These are phyloP conservation scores for Gadus macrocephalus DNA, from an alignment of 2,113 vertebrate genomes.

Conservation along the genomic window DNA sequence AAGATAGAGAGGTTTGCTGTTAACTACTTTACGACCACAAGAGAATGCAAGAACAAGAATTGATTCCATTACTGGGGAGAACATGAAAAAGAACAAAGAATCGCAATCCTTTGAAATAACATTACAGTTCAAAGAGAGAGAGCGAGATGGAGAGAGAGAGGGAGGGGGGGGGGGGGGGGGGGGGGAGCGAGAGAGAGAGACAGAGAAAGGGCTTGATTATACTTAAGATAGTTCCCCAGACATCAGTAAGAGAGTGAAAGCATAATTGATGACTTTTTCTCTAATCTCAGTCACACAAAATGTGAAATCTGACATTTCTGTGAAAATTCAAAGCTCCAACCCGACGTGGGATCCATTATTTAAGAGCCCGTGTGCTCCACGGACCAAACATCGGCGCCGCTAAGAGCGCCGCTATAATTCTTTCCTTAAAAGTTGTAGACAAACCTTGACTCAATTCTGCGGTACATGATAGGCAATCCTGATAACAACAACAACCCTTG, in stretches of 20 bases:
- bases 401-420: no score
- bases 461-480: no score
- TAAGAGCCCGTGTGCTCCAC: no score
- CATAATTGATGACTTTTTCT: conserved; percentile 39
- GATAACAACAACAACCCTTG: no score
- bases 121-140: conserved; percentile 50
- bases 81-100: conserved; percentile 57
- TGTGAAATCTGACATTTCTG: conserved; percentile 20
- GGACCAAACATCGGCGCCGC: no score
- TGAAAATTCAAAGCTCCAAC: no score
- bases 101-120: conserved; percentile 53
- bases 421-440: no score
- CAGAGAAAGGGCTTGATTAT: conserved; percentile 2
- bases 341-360: no score
- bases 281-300: conserved; percentile 16
- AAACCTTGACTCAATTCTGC: no score
- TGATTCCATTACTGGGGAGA: conserved; percentile 45
- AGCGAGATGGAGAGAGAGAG: conserved; percentile 10
- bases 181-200: background rate
- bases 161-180: no score
- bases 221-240: background rate
- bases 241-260: conserved; percentile 28
- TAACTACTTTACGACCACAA: background rate
- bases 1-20: conserved; percentile 24
- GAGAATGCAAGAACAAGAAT: conserved; percentile 27